A percentile compares a stretch with the other conserved stretches of the same genome.
Conservation (phyloP, 2,797 vertebrate genomes). For the Microctenopoma stevenorrisi region DNA sequence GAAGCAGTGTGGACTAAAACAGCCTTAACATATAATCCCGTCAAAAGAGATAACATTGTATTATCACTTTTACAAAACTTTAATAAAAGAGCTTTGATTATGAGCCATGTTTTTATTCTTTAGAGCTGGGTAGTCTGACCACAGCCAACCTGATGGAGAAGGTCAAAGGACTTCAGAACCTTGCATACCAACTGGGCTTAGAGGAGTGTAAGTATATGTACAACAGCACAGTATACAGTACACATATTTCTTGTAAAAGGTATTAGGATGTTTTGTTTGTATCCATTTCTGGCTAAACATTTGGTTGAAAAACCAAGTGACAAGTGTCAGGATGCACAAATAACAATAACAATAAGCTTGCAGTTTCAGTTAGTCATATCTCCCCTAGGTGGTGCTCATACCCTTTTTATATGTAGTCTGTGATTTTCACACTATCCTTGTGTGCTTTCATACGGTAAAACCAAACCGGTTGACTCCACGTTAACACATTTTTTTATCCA, state of each 20-base stretch:
- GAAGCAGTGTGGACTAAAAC: not conserved
- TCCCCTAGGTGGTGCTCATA: conserved; percentile 80
- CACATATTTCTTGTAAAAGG: not conserved
- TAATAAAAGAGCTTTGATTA: conserved; percentile 5
- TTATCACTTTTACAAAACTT: not conserved
- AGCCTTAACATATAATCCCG: conserved; percentile 13
- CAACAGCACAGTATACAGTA: not conserved
- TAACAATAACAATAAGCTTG: not conserved
- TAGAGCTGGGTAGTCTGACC: conserved; percentile 97
- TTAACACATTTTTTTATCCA: not conserved
- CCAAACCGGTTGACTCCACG: conserved; percentile 5
- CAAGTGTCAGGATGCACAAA: not conserved
- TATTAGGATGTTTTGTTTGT: not conserved
- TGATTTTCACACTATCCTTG: conserved; percentile 3
- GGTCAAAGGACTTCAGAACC: conserved; percentile 96
- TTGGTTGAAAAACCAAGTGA: not conserved
- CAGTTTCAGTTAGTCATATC: not conserved
- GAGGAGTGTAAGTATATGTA: conserved; percentile 94
- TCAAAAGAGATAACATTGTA: conserved; percentile 32
- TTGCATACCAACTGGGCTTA: conserved; percentile 96
- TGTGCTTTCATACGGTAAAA: conserved; percentile 9
- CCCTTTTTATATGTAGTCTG: not conserved
- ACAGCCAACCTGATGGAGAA: conserved; percentile 99
- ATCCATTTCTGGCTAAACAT: not conserved
- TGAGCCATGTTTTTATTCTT: conserved; percentile 8